Percentiles rank a stretch among this genome's conserved stretches.
These are phyloP conservation scores for Thalassophryne amazonica DNA, from an alignment of 2,797 vertebrate genomes.

Conservation along the genomic window DNA sequence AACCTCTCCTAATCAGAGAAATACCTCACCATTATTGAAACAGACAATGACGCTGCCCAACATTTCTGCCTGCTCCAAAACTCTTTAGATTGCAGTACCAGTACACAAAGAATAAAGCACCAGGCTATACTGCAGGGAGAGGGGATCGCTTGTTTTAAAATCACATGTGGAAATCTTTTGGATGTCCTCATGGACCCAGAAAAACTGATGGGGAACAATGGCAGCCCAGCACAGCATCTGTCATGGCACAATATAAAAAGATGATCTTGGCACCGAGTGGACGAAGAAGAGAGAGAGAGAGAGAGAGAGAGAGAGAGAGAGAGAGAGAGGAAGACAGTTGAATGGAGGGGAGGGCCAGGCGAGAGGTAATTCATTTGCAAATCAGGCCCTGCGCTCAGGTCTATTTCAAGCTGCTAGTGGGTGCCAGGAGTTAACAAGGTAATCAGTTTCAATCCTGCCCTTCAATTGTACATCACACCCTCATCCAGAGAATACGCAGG, in stretches of 20 bases:
- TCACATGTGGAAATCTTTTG: slow-evolving; percentile 89
- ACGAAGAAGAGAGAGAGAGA: slow-evolving; percentile 45
- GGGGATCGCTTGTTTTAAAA: slow-evolving; percentile 74
- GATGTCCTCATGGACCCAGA: slow-evolving; percentile 81
- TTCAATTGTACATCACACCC: slow-evolving; percentile 94
- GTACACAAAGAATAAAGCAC: slow-evolving; percentile 86
- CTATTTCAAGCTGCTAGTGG: slow-evolving; percentile 94
- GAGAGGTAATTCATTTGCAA: slow-evolving; percentile 99
- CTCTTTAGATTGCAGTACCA: slow-evolving; percentile 84
- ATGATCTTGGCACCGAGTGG: slow-evolving; percentile 96
- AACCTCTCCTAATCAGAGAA: slow-evolving; percentile 85
- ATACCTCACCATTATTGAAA: slow-evolving; percentile 78
- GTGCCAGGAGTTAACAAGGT: slow-evolving; percentile 99
- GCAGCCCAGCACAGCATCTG: slow-evolving; percentile 91
- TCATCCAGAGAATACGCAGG: slow-evolving; percentile 88
- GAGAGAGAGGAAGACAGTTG: slow-evolving; percentile 66
- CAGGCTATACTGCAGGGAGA: slow-evolving; percentile 67
- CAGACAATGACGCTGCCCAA: slow-evolving; percentile 80
- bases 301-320: slow-evolving; percentile 15
- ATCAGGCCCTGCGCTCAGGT: slow-evolving; percentile 90
- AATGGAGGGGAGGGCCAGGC: slow-evolving; percentile 37
- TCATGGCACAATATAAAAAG: slow-evolving; percentile 98
- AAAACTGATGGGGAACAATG: slow-evolving; percentile 90
- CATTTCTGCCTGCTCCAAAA: slow-evolving; percentile 72
- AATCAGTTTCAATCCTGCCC: slow-evolving; percentile 98